These are phyloP conservation scores for Elgaria multicarinata DNA, from an alignment of 2,113 vertebrate genomes.

Conservation along the genomic window DNA sequence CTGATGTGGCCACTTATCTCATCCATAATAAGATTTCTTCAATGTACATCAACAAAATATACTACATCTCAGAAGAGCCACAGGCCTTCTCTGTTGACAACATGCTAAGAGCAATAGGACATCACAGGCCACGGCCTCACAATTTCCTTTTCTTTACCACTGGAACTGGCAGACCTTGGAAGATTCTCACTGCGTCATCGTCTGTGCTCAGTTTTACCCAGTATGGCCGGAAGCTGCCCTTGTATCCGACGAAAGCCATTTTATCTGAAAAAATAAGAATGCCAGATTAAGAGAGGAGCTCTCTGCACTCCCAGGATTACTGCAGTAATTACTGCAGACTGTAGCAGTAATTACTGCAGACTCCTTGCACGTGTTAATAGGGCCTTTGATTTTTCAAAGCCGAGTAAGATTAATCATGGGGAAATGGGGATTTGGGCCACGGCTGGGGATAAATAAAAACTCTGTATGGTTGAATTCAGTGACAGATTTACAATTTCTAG, in stretches of 20 bases:
- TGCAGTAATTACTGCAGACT: background rate
- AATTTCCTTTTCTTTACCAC: slow-evolving; percentile 87
- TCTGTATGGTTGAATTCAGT: background rate
- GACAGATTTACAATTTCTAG: background rate
- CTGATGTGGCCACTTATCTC: slow-evolving; percentile 48
- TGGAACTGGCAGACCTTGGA: slow-evolving; percentile 86
- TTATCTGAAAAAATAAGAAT: slow-evolving; percentile 76
- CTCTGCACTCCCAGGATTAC: background rate
- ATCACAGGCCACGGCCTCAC: slow-evolving; percentile 71
- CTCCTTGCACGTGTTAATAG: background rate
- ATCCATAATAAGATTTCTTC: slow-evolving; percentile 56
- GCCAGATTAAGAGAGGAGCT: fast-evolving
- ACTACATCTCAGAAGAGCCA: slow-evolving; percentile 24
- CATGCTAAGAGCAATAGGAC: slow-evolving; percentile 52
- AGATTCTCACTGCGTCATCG: slow-evolving; percentile 83
- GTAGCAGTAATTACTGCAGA: background rate
- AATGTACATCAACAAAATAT: slow-evolving; percentile 49
- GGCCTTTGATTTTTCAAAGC: background rate
- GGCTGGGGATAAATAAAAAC: background rate
- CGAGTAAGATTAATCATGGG: background rate
- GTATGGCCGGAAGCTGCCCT: slow-evolving; percentile 82
- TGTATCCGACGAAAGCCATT: slow-evolving; percentile 86
- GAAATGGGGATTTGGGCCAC: background rate
- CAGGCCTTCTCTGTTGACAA: slow-evolving; percentile 29
- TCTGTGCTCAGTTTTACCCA: slow-evolving; percentile 84